A percentile compares a stretch with the other conserved stretches of the same genome.
Conservation (phyloP, 2,113 vertebrate species). For the Calyptomena viridis region DNA sequence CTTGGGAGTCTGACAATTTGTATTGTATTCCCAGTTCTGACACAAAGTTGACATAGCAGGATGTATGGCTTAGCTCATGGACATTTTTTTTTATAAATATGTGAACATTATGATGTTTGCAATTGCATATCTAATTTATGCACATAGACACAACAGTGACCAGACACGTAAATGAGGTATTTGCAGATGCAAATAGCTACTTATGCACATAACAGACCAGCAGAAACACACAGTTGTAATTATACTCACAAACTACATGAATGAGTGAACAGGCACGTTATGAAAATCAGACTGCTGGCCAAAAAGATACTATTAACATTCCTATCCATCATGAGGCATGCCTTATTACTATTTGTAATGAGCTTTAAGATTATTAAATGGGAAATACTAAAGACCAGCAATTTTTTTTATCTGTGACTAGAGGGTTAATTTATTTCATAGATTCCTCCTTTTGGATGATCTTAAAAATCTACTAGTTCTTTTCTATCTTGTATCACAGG, state of each 20-base stretch:
- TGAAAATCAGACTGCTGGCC: not conserved
- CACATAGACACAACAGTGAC: slow-evolving; percentile 8
- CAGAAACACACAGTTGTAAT: slow-evolving; percentile 29
- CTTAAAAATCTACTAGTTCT: not conserved
- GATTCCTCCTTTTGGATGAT: not conserved
- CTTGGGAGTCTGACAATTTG: not conserved
- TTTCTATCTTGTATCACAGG: not conserved
- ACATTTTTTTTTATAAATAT: not conserved
- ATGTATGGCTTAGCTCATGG: not conserved
- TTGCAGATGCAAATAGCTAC: slow-evolving; percentile 54
- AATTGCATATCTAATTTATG: slow-evolving; percentile 12
- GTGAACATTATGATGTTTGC: not conserved
- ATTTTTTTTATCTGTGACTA: not conserved
- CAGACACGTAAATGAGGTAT: slow-evolving; percentile 41
- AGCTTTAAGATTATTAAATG: slow-evolving; percentile 4
- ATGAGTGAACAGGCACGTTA: slow-evolving; percentile 10
- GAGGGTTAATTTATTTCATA: not conserved
- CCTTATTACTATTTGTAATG: slow-evolving; percentile 4
- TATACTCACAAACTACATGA: slow-evolving; percentile 19
- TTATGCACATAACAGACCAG: not conserved
- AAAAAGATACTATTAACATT: not conserved
- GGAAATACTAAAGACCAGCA: not conserved
- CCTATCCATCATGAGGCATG: not conserved
- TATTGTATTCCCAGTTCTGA: not conserved
- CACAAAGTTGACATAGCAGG: not conserved